These are phyloP conservation scores for Platysternon megacephalum DNA, from an alignment of 2,113 vertebrate species.

Conservation along the genomic window DNA sequence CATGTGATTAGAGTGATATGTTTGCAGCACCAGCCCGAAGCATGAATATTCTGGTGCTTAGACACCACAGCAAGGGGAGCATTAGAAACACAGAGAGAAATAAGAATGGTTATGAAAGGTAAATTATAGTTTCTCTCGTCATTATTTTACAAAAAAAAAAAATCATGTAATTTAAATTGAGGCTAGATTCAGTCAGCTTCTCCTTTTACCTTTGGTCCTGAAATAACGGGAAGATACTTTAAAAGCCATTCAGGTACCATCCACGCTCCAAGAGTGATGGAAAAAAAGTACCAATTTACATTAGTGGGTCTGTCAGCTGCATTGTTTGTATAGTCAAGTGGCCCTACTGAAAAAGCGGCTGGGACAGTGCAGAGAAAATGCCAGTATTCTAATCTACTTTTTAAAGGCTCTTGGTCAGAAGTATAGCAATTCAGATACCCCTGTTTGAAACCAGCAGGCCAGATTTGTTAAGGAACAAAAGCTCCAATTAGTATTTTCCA, in stretches of 20 bases:
- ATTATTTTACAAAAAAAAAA: neutral
- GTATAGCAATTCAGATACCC: constrained; percentile 80
- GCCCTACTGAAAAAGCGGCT: constrained; percentile 54
- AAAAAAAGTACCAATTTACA: constrained; percentile 10
- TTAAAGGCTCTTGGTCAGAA: constrained; percentile 76
- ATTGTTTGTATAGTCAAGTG: constrained; percentile 76
- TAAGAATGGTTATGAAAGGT: neutral
- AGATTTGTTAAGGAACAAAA: constrained; percentile 85
- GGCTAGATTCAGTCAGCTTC: neutral
- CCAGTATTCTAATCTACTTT: constrained; percentile 76
- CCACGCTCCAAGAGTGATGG: neutral
- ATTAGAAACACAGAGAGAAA: neutral
- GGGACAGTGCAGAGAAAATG: constrained; percentile 69
- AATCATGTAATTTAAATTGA: neutral
- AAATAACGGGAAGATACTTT: neutral
- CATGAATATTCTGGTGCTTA: neutral
- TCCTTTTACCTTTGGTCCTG: constrained; percentile 3
- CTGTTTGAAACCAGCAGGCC: constrained; percentile 83
- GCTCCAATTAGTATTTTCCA: constrained; percentile 87
- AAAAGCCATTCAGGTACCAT: constrained; percentile 47
- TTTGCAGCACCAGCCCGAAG: neutral
- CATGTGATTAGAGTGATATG: neutral
- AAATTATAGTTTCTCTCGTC: neutral
- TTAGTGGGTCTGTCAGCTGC: constrained; percentile 44
- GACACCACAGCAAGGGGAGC: neutral